Percentiles rank a stretch among this genome's conserved stretches.
Conservation (phyloP, 2,888 invertebrate genomes). For the Biston betularia region DNA sequence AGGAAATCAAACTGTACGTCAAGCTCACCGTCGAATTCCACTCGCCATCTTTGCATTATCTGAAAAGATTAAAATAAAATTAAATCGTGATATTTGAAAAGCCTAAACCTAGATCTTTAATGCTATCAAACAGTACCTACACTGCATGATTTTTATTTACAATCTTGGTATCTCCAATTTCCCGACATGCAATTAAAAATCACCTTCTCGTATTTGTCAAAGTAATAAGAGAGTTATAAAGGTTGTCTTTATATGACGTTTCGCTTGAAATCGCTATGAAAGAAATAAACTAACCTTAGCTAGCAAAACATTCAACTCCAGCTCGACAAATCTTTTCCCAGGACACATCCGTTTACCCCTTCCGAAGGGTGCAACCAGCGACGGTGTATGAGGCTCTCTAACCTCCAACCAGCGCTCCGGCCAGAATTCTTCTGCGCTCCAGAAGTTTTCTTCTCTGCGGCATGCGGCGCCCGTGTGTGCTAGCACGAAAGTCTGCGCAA, state of each 20-base stretch:
- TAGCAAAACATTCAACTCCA: conserved; percentile 90
- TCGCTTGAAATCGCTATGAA: too few species aligned
- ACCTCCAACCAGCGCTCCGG: conserved; percentile 92
- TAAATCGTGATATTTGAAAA: neutral
- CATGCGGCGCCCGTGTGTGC: conserved; percentile 95
- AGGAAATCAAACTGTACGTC: conserved; percentile 93
- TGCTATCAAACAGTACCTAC: too few species aligned
- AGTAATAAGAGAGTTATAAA: too few species aligned
- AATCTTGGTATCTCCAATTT: too few species aligned
- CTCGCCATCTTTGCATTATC: conserved; percentile 90
- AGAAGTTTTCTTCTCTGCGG: conserved; percentile 90
- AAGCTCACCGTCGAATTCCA: conserved; percentile 89
- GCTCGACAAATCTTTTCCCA: conserved; percentile 93
- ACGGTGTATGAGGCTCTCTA: conserved; percentile 83
- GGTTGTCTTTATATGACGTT: too few species aligned
- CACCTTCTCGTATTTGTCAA: too few species aligned
- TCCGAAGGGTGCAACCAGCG: conserved; percentile 92
- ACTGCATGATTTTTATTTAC: too few species aligned
- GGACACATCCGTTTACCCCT: conserved; percentile 93
- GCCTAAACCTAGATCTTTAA: too few species aligned
- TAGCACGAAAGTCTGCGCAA: conserved; percentile 89
- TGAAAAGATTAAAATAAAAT: conserved; percentile 61
- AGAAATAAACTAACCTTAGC: conserved; percentile 84
- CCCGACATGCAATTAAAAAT: too few species aligned
- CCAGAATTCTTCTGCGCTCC: conserved; percentile 88